phyloP scores from a whole-genome alignment of 2,888 invertebrate genomes.

The Myopa tessellatipennis region DNA sequence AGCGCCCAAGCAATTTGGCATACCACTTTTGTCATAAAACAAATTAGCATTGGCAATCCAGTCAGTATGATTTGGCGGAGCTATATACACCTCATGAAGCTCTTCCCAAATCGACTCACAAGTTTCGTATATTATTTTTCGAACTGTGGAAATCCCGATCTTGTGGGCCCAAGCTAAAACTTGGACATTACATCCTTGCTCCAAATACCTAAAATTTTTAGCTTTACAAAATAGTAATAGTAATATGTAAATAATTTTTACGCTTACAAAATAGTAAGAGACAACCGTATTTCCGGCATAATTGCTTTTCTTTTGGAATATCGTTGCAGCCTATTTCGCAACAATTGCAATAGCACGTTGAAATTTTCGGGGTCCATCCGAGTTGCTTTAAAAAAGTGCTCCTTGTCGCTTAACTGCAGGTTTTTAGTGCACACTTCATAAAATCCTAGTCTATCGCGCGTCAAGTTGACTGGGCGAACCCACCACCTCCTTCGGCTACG shows the following conservation, averaged over 20 bases:
- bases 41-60: background rate
- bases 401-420: background rate
- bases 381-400: background rate
- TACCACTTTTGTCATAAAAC: background rate
- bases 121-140: background rate
- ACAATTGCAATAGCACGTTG: background rate
- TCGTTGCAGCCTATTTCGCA: background rate
- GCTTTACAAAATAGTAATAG: background rate
- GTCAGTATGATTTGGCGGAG: background rate
- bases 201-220: background rate
- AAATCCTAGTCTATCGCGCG: background rate
- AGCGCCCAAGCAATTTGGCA: background rate
- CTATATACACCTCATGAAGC: constrained; percentile 1
- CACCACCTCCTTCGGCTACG: background rate
- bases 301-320: background rate
- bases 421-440: background rate
- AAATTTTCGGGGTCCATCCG: background rate
- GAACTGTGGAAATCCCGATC: background rate
- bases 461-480: background rate
- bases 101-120: background rate
- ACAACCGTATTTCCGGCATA: background rate
- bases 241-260: background rate
- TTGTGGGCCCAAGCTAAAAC: background rate
- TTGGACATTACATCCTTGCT: background rate
- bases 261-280: background rate